Base-by-base conservation (phyloP, 2,888 invertebrate genomes). In the Idaea aversata region DNA sequence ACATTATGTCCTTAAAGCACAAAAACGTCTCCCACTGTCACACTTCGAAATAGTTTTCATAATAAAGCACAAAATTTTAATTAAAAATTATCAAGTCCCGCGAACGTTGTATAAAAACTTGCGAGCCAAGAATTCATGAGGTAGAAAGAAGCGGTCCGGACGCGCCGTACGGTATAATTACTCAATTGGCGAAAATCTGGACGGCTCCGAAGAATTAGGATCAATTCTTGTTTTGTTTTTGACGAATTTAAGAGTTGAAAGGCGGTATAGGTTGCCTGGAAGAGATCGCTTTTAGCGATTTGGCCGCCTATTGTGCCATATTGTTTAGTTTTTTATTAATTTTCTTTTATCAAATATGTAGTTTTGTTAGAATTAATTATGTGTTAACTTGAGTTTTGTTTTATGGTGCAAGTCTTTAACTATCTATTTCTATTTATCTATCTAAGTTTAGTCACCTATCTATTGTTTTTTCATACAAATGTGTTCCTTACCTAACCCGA, bases 41-140 rank as follows among this genome's bases (percentile, higher is more conserved):
- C 68, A 70, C 59, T 67, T 65, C 62, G 36, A 68, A 73, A 88
- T 90, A 88, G 86, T 88, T 88, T 86, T 84, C 83, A 80, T 86
- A 89, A 87, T 88, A 87, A 85, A 85, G 87, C 85, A 86, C 81
- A 86, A 88, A 86, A 86, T 83, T 88, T 88, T 90, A 89, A 90
- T 90, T 90, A 87, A 87, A 86, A 90, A 86, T 86, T 82, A 78
- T 82, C 76, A 34, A 77, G 78, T 75, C 75, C 70, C 71, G 79
- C 81, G 80, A 77, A 71, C 72, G 71, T 68, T 69, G 57, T 59
- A 68, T 64, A 68, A 67, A 72, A 64, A 69, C 71, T 74, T 74
- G 79, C 70, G 79, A 74, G 70, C 78, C 86, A 82, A 83, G 81
- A 80, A 86, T 83, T 74, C 75, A 79, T 86, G 84, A 84, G 67